Percentiles rank a stretch among this genome's conserved stretches.
These are phyloP conservation scores for Syngnathus typhle DNA, from an alignment of 2,113 vertebrate genomes.

Conservation along the genomic window DNA sequence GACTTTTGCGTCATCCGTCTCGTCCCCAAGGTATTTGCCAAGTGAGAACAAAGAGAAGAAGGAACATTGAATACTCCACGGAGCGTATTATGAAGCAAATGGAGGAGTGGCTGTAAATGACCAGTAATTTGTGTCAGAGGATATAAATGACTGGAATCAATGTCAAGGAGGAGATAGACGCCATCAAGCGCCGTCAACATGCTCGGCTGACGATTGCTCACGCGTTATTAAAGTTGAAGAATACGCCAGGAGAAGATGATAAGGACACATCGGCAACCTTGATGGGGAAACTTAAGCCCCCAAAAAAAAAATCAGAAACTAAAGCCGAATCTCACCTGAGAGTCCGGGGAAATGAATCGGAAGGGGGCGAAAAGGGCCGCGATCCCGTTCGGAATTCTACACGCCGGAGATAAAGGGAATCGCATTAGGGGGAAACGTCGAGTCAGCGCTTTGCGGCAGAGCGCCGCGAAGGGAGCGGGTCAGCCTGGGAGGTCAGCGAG, in stretches of 20 bases:
- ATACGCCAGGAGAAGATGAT: conserved; percentile 26
- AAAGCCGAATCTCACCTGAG: background rate
- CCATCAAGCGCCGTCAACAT: conserved; percentile 39
- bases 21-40: conserved; percentile 31
- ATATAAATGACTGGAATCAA: conserved; percentile 62
- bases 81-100: conserved; percentile 59
- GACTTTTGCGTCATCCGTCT: background rate
- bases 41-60: conserved; percentile 1
- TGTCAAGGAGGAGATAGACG: conserved; percentile 46
- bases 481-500: background rate
- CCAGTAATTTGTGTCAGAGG: conserved; percentile 60
- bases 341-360: background rate
- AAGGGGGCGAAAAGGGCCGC: background rate
- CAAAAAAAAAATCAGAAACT: background rate
- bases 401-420: background rate
- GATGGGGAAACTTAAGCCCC: conserved; percentile 31
- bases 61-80: conserved; percentile 53
- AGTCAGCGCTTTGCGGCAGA: background rate
- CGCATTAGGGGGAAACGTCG: background rate
- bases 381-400: background rate
- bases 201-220: conserved; percentile 21
- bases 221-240: conserved; percentile 53
- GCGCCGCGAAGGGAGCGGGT: background rate
- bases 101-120: conserved; percentile 53
- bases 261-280: conserved; percentile 52